Conservation (phyloP, 2,113 vertebrate species). For the Ptyas mucosa region DNA sequence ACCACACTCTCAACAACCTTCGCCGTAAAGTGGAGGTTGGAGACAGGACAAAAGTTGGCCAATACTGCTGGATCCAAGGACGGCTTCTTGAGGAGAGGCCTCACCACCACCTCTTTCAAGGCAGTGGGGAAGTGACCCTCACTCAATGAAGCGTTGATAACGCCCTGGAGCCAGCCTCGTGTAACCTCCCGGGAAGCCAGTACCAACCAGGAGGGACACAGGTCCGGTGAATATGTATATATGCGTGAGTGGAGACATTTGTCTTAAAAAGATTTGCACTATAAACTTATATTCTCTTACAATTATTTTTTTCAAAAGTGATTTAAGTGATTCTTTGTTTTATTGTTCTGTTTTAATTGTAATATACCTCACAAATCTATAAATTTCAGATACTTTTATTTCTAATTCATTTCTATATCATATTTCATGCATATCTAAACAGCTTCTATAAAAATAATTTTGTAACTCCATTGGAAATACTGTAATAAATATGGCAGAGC, state of each 20-base stretch:
- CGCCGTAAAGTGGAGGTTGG: too few relatives aligned
- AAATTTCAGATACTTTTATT: neutral
- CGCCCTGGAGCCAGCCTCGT: too few relatives aligned
- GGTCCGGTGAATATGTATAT: too few relatives aligned
- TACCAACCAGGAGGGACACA: too few relatives aligned
- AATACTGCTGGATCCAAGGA: too few relatives aligned
- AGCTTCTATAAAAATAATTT: neutral
- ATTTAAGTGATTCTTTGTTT: neutral
- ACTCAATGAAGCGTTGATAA: too few relatives aligned
- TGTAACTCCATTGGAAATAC: neutral
- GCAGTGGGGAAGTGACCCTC: too few relatives aligned
- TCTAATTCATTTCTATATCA: neutral
- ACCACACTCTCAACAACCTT: too few relatives aligned
- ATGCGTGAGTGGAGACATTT: conserved; percentile 41
- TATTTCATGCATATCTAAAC: neutral
- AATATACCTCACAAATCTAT: neutral
- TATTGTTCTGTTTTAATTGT: neutral
- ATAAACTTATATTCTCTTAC: neutral
- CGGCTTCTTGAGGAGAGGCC: too few relatives aligned
- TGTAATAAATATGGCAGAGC: neutral
- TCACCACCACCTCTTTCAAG: too few relatives aligned
- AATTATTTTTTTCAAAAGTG: neutral
- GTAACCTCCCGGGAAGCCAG: too few relatives aligned
- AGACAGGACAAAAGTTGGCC: too few relatives aligned
- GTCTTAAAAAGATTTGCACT: conserved; percentile 17